Base-by-base conservation (phyloP, 2,888 invertebrate species). In the Ferdinandea cuprea region DNA sequence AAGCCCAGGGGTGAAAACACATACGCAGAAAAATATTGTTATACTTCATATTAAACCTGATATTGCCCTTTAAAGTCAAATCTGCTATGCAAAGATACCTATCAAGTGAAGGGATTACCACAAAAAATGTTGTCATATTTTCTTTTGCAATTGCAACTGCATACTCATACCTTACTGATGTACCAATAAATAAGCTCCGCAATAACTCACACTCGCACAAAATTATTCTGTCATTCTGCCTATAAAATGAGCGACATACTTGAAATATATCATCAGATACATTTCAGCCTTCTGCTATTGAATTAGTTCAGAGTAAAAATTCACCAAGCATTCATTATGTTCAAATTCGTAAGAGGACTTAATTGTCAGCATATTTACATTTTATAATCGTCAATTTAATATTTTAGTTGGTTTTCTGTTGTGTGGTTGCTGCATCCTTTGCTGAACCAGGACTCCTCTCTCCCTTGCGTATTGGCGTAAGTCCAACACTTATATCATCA, bases 301-400 rank as follows among this genome's bases (percentile, higher is more conserved):
- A 50, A 40, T 46, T 35, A 25, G 37, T 6, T 32, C 35, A 40
- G 61, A 13, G 44, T 7, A 59, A 19, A 44, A 6, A 59, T 15
- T 35, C 28, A 44, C 46, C 59, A 17, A 40, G 42, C 68, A 80
- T 37, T 50, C 68, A 80, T 37, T 59, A 80, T 80, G 80, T 48
- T 76, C 50, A 48, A 54, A 69, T 80, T 40, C 30, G 80, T 80
- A 76, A 63, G 79, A 21, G 35, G 30, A 46, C 11, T 28, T 2
- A 6, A 3, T 35, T 35, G 13, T 7, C 17, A 13, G 3, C 2
- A 6, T 6, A 30, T n/a, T n/a, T 6, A n/a, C 0, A 0, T 5
- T 8, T 19, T 3, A n/a, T 48, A 21, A 30, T 44, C 1, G 5
- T n/a, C 17, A 46, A 48, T 11, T 17, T 35, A 7, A 42, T 5